Percentiles rank a stretch among this genome's conserved stretches.
Evolutionary conservation across 2,797 vertebrate genomes (phyloP).

Genomic region (Crocidura indochinensis): DNA sequence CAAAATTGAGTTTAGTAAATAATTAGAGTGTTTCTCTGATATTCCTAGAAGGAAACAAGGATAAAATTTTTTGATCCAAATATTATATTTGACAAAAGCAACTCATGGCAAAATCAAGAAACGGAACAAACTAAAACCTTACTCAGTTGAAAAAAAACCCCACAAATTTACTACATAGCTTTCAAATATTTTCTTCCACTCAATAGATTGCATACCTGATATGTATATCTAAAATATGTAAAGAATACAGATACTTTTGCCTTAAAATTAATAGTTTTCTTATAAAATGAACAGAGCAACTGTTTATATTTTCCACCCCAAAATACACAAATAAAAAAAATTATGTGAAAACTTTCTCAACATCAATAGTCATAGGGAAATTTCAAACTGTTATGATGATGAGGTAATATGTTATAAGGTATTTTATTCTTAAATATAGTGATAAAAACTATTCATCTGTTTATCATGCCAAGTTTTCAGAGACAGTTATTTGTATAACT

Average conservation of each 20-base stretch:
- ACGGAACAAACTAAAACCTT: not conserved
- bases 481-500: not conserved
- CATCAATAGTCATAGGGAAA: not conserved
- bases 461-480: not conserved
- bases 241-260: not conserved
- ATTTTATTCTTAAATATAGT: too few relatives aligned
- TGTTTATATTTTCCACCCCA: not conserved
- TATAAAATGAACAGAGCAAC: not conserved
- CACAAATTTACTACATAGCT: too few relatives aligned
- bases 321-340: not conserved
- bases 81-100: not conserved
- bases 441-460: too few relatives aligned
- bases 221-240: not conserved
- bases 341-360: not conserved
- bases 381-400: not conserved
- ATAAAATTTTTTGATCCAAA: too few relatives aligned
- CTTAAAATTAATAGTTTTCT: not conserved
- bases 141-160: not conserved
- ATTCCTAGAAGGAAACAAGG: too few relatives aligned
- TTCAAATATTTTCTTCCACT: too few relatives aligned
- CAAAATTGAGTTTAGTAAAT: too few relatives aligned
- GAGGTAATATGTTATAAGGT: too few relatives aligned
- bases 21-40: too few relatives aligned
- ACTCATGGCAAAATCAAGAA: not conserved
- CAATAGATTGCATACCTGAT: not conserved